Conservation (phyloP, 2,888 invertebrate species). For the Andrena bucephala region DNA sequence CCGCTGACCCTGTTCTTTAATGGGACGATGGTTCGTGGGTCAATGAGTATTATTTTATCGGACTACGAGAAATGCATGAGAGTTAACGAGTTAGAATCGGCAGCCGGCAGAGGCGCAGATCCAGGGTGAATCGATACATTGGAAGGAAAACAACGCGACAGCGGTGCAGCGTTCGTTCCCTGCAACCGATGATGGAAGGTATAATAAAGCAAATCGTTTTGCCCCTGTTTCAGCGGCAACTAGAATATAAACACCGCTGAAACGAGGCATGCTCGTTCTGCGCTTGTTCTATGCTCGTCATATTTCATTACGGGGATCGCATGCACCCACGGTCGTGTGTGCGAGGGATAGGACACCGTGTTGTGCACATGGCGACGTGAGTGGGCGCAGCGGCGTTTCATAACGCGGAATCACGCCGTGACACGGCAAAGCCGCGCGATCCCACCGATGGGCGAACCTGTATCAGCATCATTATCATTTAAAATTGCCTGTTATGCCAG, state of each 20-base stretch:
- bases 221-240: slow-evolving; percentile 10
- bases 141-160: slow-evolving; percentile 4
- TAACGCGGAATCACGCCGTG: slow-evolving; percentile 48
- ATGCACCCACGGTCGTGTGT: neutral
- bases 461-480: slow-evolving; percentile 59
- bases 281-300: slow-evolving; percentile 41
- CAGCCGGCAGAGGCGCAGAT: neutral
- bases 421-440: slow-evolving; percentile 64
- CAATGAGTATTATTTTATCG: neutral
- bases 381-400: slow-evolving; percentile 42
- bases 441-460: slow-evolving; percentile 41
- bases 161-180: slow-evolving; percentile 20
- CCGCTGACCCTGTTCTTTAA: neutral
- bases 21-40: neutral
- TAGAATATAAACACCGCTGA: slow-evolving; percentile 14
- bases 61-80: neutral
- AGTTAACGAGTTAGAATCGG: neutral
- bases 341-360: slow-evolving; percentile 7
- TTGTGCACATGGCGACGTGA: slow-evolving; percentile 26
- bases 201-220: slow-evolving; percentile 30
- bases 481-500: slow-evolving; percentile 67
- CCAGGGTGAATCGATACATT: slow-evolving; percentile 33
- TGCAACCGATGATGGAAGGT: neutral
- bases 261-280: neutral
- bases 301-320: slow-evolving; percentile 46